phyloP scores from a whole-genome alignment of 2,888 invertebrate species.

The Bombylius major region DNA sequence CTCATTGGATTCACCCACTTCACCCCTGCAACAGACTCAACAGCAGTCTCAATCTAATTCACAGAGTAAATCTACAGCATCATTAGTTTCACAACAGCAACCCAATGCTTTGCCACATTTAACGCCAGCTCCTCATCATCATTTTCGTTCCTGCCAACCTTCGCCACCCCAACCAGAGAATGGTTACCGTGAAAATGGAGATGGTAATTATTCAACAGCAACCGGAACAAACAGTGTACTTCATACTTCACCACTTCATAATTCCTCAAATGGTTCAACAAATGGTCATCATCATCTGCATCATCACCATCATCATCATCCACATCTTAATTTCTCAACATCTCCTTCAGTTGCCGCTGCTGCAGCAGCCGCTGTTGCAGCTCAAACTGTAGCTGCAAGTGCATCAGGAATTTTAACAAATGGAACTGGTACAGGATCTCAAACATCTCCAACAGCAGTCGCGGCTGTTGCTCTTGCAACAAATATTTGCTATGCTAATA shows the following conservation, averaged over 20 bases:
- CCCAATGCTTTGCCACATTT: slow-evolving; percentile 7
- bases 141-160: slow-evolving; percentile 17
- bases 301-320: slow-evolving; percentile 10
- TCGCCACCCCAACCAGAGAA: slow-evolving; percentile 15
- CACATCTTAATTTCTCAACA: slow-evolving; percentile 10
- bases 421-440: slow-evolving; percentile 2
- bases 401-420: neutral
- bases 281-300: slow-evolving; percentile 6
- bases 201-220: neutral
- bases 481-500: slow-evolving; percentile 11
- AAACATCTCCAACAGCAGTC: slow-evolving; percentile 3
- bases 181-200: slow-evolving; percentile 7
- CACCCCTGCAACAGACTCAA: slow-evolving; percentile 8
- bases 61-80: slow-evolving; percentile 1
- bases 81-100: neutral
- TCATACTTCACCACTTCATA: slow-evolving; percentile 10
- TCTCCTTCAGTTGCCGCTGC: slow-evolving; percentile 11
- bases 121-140: slow-evolving; percentile 2
- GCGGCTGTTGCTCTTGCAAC: slow-evolving; percentile 18
- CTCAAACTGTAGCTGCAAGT: neutral
- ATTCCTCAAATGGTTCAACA: slow-evolving; percentile 10
- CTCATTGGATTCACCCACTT: slow-evolving; percentile 10
- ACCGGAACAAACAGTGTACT: neutral
- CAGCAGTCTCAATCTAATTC: slow-evolving; percentile 2
- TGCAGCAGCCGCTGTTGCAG: neutral